Base-by-base conservation (phyloP, 2,888 invertebrate species). In the Panorpa germanica region DNA sequence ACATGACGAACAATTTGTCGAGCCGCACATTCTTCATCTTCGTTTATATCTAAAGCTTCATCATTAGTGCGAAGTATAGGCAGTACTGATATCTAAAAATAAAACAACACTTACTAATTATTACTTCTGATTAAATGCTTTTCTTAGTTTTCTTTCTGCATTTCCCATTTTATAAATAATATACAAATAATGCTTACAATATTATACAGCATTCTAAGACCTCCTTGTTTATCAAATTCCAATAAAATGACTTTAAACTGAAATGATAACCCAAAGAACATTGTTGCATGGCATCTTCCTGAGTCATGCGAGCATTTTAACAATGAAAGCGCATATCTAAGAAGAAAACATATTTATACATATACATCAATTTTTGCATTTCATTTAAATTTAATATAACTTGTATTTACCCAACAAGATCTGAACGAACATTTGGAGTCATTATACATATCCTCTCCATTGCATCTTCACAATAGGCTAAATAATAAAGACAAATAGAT, bases 231-330 rank as follows among this genome's bases (percentile, higher is more conserved):
- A 53, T 98, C 96, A 47, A 98, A 98, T 49, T 91, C 77, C 42
- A 91, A 88, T 6, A 96, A 58, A 44, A 98, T 88, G 2, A 86
- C 72, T 42, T 82, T 69, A 53, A 93, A 96, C 41, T 86, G 81
- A 53, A 95, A 93, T 5, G 86, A 82, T 28, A 91, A 68, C 0
- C 88, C 83, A 51, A 98, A 93, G 58, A 98, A 98, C 90, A 95
- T 91, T 15, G 91, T 86, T 3, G 93, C 91, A 55, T 96, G 91
- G 46, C 93, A 91, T 35, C 91, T 68, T n/a, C 93, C 93, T 0
- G 93, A 95, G 58, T 93, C 91, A 52, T 93, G 88, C 2, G 93
- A 90, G 43, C 93, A 88, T 47, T 95, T 95, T 28, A 98, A 53
- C 24, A 96, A 61, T 93, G 95, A 96, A 4, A 96, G 57, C 0